phyloP scores from a whole-genome alignment of 2,888 invertebrate species.

The Rhagium mordax region DNA sequence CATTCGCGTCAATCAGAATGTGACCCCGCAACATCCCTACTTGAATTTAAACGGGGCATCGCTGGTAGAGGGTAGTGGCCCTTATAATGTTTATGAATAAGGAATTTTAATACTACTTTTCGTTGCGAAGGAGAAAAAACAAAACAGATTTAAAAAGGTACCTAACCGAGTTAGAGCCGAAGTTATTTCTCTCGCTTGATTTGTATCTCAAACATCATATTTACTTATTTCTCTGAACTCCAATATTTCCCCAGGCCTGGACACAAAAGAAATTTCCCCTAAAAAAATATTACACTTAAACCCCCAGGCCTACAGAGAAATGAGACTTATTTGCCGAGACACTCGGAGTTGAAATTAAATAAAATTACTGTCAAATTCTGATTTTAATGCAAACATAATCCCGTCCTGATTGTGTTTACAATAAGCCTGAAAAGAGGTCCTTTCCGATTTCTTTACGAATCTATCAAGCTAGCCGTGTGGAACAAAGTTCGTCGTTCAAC shows the following conservation, averaged over 20 bases:
- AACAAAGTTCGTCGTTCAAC: conserved; percentile 34
- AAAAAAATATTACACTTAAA: conserved; percentile 9
- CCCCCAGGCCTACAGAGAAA: background rate
- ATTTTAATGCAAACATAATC: conserved; percentile 25
- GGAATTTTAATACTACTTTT: too few species aligned
- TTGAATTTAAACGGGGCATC: too few species aligned
- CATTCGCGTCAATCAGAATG: too few species aligned
- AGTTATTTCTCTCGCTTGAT: background rate
- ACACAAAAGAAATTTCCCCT: background rate
- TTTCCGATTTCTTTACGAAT: conserved; percentile 38
- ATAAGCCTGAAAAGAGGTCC: conserved; percentile 31
- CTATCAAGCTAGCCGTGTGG: conserved; percentile 40
- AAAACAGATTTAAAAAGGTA: background rate
- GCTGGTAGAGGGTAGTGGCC: too few species aligned
- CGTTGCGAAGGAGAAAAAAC: too few species aligned
- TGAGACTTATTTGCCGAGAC: background rate
- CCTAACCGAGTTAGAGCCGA: background rate
- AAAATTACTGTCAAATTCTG: conserved; percentile 14
- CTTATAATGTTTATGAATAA: too few species aligned
- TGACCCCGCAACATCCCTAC: too few species aligned
- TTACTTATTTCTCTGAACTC: background rate
- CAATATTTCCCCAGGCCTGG: background rate
- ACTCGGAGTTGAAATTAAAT: conserved; percentile 15
- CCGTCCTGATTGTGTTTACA: conserved; percentile 24
- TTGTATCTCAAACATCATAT: background rate